phyloP scores from a whole-genome alignment of 2,888 invertebrate species.

The Caenorhabditis sulstoni region DNA sequence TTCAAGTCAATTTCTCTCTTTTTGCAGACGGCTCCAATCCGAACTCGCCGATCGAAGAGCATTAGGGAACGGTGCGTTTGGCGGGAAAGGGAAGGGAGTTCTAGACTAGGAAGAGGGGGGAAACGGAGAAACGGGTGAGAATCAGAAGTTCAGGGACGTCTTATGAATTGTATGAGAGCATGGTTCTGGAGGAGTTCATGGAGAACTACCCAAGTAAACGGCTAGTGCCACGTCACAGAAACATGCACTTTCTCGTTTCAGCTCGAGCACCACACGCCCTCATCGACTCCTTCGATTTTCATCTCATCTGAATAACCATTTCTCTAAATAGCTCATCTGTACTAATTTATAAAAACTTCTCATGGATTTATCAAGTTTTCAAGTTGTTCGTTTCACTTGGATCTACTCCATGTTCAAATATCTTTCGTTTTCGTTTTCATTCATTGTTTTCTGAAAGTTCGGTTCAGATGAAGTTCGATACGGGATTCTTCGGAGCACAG shows the following conservation, averaged over 20 bases:
- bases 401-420: constrained; percentile 25
- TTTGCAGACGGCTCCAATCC: constrained; percentile 37
- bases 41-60: constrained; percentile 38
- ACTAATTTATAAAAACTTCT: constrained; percentile 6
- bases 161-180: constrained; percentile 17
- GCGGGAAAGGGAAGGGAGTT: background rate
- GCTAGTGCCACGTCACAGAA: background rate
- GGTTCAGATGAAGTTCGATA: constrained; percentile 37
- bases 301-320: background rate
- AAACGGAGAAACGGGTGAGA: background rate
- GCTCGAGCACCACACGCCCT: constrained; percentile 34
- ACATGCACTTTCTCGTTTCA: constrained; percentile 13
- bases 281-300: constrained; percentile 42
- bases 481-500: constrained; percentile 8
- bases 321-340: background rate
- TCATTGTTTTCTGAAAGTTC: background rate
- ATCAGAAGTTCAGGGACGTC: constrained; percentile 15
- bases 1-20: background rate
- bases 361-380: background rate
- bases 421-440: constrained; percentile 7
- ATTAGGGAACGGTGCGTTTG: constrained; percentile 24
- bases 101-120: background rate
- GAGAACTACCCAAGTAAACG: constrained; percentile 53
- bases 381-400: constrained; percentile 1
- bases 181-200: constrained; percentile 39